Percentiles rank a stretch among this genome's conserved stretches.
phyloP scores from a whole-genome alignment of 2,888 invertebrate species.

The Phalera bucephala region DNA sequence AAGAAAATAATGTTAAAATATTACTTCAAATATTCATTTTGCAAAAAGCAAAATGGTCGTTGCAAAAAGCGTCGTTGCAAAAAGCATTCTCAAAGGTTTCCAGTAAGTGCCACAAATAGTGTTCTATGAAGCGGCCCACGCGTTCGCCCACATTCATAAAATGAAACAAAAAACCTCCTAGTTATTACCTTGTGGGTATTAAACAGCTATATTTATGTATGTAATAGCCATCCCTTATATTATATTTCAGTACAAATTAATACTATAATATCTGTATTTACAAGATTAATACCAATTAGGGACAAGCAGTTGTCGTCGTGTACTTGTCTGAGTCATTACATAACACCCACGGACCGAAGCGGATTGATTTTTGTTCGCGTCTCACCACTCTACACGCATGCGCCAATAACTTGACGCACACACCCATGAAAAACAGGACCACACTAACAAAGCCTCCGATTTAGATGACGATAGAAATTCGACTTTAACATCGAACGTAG shows the following conservation, averaged over 20 bases:
- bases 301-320: conserved; percentile 50
- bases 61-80: neutral
- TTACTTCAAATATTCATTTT: no score
- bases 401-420: conserved; percentile 60
- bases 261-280: conserved; percentile 15
- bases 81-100: neutral
- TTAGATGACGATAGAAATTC: conserved; percentile 20
- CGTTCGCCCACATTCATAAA: neutral
- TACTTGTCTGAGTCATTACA: conserved; percentile 70
- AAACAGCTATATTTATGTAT: no score
- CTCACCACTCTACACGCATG: conserved; percentile 59
- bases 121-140: no score
- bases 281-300: conserved; percentile 58
- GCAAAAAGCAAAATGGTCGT: no score
- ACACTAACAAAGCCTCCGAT: conserved; percentile 43
- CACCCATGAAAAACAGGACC: conserved; percentile 36
- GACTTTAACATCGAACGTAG: conserved; percentile 13
- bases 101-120: neutral
- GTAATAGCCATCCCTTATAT: no score
- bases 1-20: no score
- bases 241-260: neutral
- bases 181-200: no score
- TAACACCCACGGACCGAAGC: conserved; percentile 72
- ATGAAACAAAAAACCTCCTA: neutral
- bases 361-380: conserved; percentile 78